Evolutionary conservation across 2,113 vertebrate genomes (phyloP).

Genomic region (Cavia porcellus): DNA sequence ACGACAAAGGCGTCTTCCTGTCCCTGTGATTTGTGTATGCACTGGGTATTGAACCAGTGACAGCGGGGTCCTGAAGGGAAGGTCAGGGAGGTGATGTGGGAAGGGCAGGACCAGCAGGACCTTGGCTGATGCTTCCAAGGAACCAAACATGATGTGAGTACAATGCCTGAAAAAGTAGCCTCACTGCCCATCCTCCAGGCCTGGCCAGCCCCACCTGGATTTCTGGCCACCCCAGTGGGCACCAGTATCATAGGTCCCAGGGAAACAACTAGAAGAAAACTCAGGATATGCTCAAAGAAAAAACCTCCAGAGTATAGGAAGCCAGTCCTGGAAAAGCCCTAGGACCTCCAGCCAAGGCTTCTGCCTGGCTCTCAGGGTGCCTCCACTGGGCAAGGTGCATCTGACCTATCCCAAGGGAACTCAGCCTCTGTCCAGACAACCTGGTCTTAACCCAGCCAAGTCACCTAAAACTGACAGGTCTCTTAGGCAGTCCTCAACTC

Average conservation of each 20-base stretch:
- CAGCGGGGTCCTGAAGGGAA: background rate
- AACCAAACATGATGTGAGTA: background rate
- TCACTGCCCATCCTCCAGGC: background rate
- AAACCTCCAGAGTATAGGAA: background rate
- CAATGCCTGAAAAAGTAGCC: background rate
- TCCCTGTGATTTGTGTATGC: conserved; percentile 72
- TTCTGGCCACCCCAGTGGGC: background rate
- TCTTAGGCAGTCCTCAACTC: no score
- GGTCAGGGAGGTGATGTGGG: background rate
- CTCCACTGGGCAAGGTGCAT: background rate
- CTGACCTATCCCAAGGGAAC: background rate
- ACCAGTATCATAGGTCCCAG: background rate
- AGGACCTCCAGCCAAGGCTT: background rate
- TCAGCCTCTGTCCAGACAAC: background rate
- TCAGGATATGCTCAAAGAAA: background rate
- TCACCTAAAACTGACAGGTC: background rate
- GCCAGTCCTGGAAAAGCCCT: background rate
- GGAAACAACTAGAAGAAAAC: background rate
- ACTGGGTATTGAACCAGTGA: conserved; percentile 53
- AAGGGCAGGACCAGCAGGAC: background rate
- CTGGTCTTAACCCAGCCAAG: background rate
- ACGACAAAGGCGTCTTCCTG: conserved; percentile 76
- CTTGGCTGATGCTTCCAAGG: background rate
- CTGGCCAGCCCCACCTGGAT: background rate
- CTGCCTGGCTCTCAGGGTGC: background rate